phyloP scores from a whole-genome alignment of 2,888 invertebrate species.

The Cephus nigrinus region DNA sequence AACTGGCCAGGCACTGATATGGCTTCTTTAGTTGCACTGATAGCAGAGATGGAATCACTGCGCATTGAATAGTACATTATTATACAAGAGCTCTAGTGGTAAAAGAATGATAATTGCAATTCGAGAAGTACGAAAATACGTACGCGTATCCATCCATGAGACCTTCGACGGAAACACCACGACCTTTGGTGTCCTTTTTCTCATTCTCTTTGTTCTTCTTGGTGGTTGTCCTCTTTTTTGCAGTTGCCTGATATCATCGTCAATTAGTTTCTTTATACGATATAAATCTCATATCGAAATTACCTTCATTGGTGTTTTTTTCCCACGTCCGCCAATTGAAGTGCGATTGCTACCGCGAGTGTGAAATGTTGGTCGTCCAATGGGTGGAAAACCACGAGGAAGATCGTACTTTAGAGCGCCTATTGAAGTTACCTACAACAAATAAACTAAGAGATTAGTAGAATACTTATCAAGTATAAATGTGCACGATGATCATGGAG shows the following conservation, averaged over 20 bases:
- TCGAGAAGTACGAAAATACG: constrained; percentile 24
- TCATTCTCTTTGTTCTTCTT: constrained; percentile 58
- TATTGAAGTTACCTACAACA: constrained; percentile 63
- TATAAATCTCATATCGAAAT: constrained; percentile 23
- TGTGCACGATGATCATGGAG: background rate
- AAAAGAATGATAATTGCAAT: background rate
- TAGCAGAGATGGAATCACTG: constrained; percentile 44
- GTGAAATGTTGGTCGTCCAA: constrained; percentile 57
- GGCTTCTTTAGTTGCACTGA: constrained; percentile 46
- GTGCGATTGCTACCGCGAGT: constrained; percentile 53
- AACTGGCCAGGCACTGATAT: constrained; percentile 53
- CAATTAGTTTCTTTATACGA: background rate
- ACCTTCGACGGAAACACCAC: constrained; percentile 55
- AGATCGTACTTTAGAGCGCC: constrained; percentile 60
- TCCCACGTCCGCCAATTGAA: constrained; percentile 55
- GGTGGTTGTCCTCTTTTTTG: constrained; percentile 55
- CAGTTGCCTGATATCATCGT: constrained; percentile 49
- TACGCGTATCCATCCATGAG: constrained; percentile 57
- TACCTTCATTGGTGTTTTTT: constrained; percentile 64
- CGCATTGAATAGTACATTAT: constrained; percentile 9
- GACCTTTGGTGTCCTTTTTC: constrained; percentile 53
- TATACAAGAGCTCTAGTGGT: background rate
- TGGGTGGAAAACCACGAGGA: constrained; percentile 50
- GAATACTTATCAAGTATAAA: background rate
- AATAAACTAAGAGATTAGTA: constrained; percentile 6